A percentile compares a stretch with the other conserved stretches of the same genome.
Evolutionary conservation across 2,797 vertebrate species (phyloP).

Genomic region (Acanthurus leucopareius): DNA sequence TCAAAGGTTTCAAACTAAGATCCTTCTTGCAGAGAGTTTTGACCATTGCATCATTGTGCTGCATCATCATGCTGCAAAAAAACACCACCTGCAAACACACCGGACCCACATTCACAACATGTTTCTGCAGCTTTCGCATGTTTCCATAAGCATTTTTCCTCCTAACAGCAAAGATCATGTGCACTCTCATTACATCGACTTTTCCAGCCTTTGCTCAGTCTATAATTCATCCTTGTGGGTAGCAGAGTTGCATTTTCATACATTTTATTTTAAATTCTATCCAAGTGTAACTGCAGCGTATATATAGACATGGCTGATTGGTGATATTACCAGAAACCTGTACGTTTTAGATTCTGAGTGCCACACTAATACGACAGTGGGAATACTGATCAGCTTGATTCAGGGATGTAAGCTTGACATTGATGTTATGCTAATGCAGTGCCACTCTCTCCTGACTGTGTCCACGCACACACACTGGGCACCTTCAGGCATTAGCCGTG

Average conservation of each 20-base stretch:
- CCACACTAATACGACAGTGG: slow-evolving; percentile 62
- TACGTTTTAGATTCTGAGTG: slow-evolving; percentile 71
- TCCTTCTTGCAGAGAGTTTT: too few relatives aligned
- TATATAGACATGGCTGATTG: slow-evolving; percentile 50
- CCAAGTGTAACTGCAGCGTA: slow-evolving; percentile 36
- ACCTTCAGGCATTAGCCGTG: slow-evolving; percentile 58
- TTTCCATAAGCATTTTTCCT: background rate
- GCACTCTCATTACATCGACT: slow-evolving; percentile 47
- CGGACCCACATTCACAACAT: background rate
- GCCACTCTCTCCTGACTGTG: slow-evolving; percentile 59
- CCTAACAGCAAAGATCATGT: slow-evolving; percentile 19
- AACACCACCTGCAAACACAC: too few relatives aligned
- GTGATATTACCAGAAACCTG: slow-evolving; percentile 59
- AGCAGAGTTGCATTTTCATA: slow-evolving; percentile 27
- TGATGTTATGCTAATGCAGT: slow-evolving; percentile 80
- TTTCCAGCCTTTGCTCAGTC: slow-evolving; percentile 26
- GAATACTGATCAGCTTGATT: slow-evolving; percentile 77
- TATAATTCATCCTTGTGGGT: slow-evolving; percentile 47
- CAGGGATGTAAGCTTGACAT: slow-evolving; percentile 68
- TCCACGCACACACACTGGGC: slow-evolving; percentile 55
- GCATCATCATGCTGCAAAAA: too few relatives aligned
- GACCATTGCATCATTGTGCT: too few relatives aligned
- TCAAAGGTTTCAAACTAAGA: too few relatives aligned
- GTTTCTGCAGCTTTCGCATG: slow-evolving; percentile 1
- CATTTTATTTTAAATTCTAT: slow-evolving; percentile 47